Conservation (phyloP, 2,888 invertebrate genomes). For the Schizaphis graminum region DNA sequence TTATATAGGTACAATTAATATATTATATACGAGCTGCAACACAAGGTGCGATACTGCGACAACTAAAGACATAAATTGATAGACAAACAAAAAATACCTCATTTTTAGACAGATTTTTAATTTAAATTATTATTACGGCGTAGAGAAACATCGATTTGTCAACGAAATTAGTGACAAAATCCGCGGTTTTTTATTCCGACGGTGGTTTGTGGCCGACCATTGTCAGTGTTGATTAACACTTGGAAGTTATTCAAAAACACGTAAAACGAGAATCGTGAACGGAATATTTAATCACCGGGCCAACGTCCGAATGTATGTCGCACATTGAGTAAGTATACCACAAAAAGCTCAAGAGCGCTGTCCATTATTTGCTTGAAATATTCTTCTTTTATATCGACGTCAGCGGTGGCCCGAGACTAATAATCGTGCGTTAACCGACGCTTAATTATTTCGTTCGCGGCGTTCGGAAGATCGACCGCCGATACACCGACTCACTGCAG, state of each 20-base stretch:
- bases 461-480: neutral
- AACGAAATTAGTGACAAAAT: constrained; percentile 35
- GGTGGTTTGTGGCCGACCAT: constrained; percentile 29
- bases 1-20: neutral
- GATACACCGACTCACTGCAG: neutral
- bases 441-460: constrained; percentile 9
- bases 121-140: neutral
- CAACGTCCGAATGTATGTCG: constrained; percentile 31
- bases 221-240: constrained; percentile 60
- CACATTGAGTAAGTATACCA: neutral
- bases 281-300: constrained; percentile 37
- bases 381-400: constrained; percentile 13
- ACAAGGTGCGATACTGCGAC: neutral
- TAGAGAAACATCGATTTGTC: constrained; percentile 47
- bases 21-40: neutral
- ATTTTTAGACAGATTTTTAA: neutral
- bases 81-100: neutral
- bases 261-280: constrained; percentile 56
- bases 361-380: neutral
- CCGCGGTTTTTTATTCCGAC: neutral
- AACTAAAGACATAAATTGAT: neutral
- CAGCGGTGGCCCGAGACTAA: constrained; percentile 21
- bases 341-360: constrained; percentile 6
- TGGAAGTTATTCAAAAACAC: constrained; percentile 58
- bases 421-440: neutral